These are phyloP conservation scores for Macaca nemestrina DNA, from an alignment of 2,113 vertebrate species.

Conservation along the genomic window DNA sequence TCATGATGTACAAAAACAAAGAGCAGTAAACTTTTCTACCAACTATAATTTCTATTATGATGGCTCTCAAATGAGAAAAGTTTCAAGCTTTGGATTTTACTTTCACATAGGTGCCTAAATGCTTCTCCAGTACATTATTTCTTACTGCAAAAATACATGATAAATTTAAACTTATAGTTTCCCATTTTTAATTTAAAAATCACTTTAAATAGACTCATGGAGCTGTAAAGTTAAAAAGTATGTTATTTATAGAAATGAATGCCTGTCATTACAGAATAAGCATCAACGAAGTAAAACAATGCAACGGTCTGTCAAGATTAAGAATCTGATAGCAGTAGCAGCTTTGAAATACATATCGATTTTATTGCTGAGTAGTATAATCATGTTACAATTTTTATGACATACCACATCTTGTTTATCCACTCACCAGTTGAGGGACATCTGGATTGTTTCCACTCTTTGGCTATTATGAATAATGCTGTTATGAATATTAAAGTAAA, in stretches of 20 bases:
- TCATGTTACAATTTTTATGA: background rate
- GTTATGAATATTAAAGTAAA: background rate
- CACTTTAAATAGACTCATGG: background rate
- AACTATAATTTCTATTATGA: background rate
- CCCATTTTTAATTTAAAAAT: background rate
- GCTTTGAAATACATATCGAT: background rate
- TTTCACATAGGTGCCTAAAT: background rate
- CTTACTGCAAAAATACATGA: background rate
- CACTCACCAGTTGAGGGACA: background rate
- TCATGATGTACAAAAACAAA: background rate
- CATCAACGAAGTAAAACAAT: slow-evolving; percentile 17
- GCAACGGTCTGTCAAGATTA: background rate
- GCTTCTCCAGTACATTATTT: background rate
- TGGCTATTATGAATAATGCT: background rate
- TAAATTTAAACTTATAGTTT: background rate
- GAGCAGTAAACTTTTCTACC: background rate
- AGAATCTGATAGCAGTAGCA: background rate
- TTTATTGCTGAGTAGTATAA: background rate
- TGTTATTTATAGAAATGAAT: slow-evolving; percentile 5
- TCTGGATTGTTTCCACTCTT: background rate
- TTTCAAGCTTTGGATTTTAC: background rate
- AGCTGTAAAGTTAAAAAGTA: background rate
- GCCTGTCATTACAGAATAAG: background rate
- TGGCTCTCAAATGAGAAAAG: background rate
- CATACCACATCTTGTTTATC: background rate